Conservation (phyloP, 2,113 vertebrate genomes). For the Ageneiosus marmoratus region DNA sequence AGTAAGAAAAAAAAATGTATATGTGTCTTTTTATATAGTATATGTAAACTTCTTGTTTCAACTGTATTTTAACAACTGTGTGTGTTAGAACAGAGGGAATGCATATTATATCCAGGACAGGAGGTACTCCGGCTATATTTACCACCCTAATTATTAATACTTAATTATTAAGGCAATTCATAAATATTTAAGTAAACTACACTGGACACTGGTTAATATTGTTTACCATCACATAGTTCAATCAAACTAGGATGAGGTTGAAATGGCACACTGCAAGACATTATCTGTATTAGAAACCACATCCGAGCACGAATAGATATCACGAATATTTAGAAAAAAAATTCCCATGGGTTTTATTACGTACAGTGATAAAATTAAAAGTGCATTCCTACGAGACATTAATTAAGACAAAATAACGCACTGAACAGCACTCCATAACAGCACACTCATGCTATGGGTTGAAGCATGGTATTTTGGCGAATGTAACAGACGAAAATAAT, state of each 20-base stretch:
- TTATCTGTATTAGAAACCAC: background rate
- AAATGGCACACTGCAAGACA: background rate
- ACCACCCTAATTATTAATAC: background rate
- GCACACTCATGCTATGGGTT: background rate
- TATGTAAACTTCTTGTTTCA: no score
- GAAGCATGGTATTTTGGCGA: no score
- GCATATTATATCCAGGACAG: background rate
- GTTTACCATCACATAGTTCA: background rate
- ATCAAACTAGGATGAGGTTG: no score
- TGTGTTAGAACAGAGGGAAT: background rate
- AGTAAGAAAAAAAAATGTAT: no score
- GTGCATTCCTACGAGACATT: background rate
- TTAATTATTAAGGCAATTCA: background rate
- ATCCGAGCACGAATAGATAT: background rate
- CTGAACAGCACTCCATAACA: no score
- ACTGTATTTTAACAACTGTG: no score
- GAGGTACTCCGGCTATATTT: background rate
- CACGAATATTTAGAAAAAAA: background rate
- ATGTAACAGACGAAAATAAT: background rate
- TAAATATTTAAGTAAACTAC: background rate
- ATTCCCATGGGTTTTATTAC: background rate
- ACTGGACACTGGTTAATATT: background rate
- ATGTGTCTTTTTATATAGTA: no score
- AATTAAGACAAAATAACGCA: no score
- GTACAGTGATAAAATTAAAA: no score